Evolutionary conservation across 2,113 vertebrate genomes (phyloP).

Genomic region (Neodon shergylaensis): DNA sequence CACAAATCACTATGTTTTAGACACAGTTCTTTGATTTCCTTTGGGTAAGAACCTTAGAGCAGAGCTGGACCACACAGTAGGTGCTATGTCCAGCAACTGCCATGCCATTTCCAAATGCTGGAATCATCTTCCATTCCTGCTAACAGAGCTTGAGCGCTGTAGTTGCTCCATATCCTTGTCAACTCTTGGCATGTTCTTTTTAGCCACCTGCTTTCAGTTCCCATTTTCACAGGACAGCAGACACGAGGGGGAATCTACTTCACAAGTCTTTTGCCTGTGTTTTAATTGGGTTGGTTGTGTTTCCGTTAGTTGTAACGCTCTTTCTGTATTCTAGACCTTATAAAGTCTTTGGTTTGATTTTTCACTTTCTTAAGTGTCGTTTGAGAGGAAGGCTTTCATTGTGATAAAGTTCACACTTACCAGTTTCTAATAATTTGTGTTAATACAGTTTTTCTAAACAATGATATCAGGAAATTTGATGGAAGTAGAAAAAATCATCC

Average conservation of each 20-base stretch:
- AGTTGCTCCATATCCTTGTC: background rate
- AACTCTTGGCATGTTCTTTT: background rate
- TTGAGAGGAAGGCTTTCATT: background rate
- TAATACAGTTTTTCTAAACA: background rate
- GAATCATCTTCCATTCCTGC: fast-evolving
- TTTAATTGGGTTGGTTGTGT: background rate
- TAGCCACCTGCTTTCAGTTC: background rate
- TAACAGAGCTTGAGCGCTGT: fast-evolving
- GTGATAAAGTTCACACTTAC: background rate
- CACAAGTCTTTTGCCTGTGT: background rate
- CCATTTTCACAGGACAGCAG: background rate
- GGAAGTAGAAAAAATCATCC: too few relatives aligned
- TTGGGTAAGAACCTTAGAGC: background rate
- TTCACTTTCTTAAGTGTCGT: background rate
- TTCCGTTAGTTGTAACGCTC: background rate
- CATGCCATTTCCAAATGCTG: background rate
- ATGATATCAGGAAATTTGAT: background rate
- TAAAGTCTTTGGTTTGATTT: background rate
- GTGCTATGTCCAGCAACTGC: background rate
- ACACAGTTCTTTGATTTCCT: background rate
- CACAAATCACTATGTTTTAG: background rate
- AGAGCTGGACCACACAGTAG: fast-evolving
- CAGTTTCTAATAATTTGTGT: background rate
- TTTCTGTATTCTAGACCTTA: background rate
- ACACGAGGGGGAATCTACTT: background rate